Evolutionary conservation across 2,113 vertebrate species (phyloP).

Genomic region (Pongo abelii): DNA sequence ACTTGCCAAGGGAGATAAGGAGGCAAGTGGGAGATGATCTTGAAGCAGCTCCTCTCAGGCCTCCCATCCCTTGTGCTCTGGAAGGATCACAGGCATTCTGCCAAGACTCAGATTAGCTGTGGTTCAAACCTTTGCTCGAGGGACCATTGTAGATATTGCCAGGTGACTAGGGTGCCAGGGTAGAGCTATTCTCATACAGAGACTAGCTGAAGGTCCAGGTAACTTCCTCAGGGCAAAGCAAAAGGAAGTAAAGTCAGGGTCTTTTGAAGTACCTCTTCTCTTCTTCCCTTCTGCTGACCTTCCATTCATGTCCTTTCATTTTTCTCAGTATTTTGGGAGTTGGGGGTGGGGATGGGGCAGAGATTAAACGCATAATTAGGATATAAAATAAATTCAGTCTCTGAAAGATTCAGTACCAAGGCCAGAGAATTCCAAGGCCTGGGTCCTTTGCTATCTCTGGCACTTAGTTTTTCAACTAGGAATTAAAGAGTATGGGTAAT

Average conservation of each 20-base stretch:
- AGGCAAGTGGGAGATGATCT: background rate
- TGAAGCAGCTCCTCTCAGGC: background rate
- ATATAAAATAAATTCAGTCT: background rate
- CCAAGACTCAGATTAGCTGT: background rate
- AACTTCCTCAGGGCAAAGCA: background rate
- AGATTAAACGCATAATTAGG: background rate
- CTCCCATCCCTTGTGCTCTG: background rate
- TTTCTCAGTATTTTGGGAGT: background rate
- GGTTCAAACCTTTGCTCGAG: background rate
- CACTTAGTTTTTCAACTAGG: slow-evolving; percentile 27
- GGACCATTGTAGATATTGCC: background rate
- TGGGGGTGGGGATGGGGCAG: background rate
- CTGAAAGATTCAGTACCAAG: slow-evolving; percentile 55
- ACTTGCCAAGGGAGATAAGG: background rate
- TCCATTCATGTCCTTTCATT: slow-evolving; percentile 4
- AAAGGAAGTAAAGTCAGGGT: slow-evolving; percentile 11
- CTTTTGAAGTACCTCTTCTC: background rate
- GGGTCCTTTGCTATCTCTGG: background rate
- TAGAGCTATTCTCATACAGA: background rate
- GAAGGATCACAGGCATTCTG: background rate
- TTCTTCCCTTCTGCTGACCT: background rate
- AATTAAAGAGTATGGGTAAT: slow-evolving; percentile 20
- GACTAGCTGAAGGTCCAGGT: background rate
- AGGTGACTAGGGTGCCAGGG: background rate
- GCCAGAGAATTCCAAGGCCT: slow-evolving; percentile 33